Conservation (phyloP, 2,797 vertebrate genomes). For the Tragopan temminckii region DNA sequence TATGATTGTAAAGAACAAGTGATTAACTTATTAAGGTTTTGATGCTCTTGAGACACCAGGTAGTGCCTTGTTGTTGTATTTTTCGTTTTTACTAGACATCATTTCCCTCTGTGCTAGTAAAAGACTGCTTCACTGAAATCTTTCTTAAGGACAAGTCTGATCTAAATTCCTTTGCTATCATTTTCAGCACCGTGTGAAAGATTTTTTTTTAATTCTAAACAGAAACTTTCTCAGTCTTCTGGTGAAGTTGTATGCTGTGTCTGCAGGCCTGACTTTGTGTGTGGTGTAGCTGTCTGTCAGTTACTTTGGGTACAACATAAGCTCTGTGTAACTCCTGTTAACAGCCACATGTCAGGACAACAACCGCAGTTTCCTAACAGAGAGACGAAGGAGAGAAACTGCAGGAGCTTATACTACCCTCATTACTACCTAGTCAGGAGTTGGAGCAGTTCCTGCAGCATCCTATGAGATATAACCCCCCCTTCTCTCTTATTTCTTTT, state of each 20-base stretch:
- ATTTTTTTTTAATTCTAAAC: neutral
- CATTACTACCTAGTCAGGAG: neutral
- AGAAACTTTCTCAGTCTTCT: neutral
- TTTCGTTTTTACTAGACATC: neutral
- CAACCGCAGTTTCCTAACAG: neutral
- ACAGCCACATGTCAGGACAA: neutral
- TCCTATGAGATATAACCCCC: neutral
- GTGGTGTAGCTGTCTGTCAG: neutral
- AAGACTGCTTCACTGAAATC: neutral
- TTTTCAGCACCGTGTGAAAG: neutral
- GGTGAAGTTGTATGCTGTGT: rapidly evolving
- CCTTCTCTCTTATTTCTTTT: neutral
- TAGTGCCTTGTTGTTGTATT: neutral
- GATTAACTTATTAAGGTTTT: neutral
- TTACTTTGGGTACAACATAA: neutral
- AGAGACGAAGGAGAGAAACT: neutral
- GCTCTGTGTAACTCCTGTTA: neutral
- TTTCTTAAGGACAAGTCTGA: neutral
- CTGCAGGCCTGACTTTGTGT: neutral
- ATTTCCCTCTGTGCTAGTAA: neutral
- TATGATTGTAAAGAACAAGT: neutral
- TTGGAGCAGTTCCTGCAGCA: neutral
- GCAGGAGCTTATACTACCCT: neutral
- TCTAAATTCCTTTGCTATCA: neutral
- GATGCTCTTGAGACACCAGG: neutral